Conservation (phyloP, 2,113 vertebrate genomes). For the Polyodon spathula region DNA sequence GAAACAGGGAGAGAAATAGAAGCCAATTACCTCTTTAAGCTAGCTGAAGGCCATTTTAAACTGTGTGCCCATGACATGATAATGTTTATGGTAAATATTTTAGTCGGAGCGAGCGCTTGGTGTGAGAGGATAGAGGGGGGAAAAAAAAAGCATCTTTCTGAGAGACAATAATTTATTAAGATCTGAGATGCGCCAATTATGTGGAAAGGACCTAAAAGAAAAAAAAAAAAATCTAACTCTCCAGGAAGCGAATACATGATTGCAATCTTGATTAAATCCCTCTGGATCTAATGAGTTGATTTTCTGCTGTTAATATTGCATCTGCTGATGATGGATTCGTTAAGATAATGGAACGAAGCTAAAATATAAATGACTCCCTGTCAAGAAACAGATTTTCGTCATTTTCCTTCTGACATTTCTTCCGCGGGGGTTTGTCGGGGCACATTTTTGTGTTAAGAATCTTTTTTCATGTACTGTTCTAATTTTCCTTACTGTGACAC, state of each 20-base stretch:
- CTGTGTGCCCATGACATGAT: constrained; percentile 79
- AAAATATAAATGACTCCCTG: constrained; percentile 99
- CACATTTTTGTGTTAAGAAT: constrained; percentile 67
- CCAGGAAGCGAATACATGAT: constrained; percentile 90
- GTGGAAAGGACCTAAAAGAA: constrained; percentile 74
- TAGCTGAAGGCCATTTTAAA: constrained; percentile 80
- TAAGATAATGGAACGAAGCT: constrained; percentile 99
- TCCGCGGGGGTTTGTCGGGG: constrained; percentile 67
- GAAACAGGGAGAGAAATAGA: constrained; percentile 68
- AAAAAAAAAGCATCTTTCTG: constrained; percentile 65
- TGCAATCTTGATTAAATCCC: constrained; percentile 99
- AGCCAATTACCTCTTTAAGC: constrained; percentile 72
- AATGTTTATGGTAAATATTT: constrained; percentile 83
- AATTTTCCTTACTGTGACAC: constrained; percentile 29
- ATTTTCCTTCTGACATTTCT: constrained; percentile 94
- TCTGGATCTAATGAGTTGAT: constrained; percentile 99
- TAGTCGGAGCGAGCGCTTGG: constrained; percentile 66
- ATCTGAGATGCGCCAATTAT: constrained; percentile 71
- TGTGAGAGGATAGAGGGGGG: constrained; percentile 46
- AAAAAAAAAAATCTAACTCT: constrained; percentile 69
- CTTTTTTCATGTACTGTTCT: constrained; percentile 51
- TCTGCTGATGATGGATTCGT: constrained; percentile 99
- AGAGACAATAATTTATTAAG: constrained; percentile 80
- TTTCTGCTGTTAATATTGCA: constrained; percentile 99
- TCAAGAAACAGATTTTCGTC: constrained; percentile 99